phyloP scores from a whole-genome alignment of 2,888 invertebrate genomes.

The Drosophila putrida region DNA sequence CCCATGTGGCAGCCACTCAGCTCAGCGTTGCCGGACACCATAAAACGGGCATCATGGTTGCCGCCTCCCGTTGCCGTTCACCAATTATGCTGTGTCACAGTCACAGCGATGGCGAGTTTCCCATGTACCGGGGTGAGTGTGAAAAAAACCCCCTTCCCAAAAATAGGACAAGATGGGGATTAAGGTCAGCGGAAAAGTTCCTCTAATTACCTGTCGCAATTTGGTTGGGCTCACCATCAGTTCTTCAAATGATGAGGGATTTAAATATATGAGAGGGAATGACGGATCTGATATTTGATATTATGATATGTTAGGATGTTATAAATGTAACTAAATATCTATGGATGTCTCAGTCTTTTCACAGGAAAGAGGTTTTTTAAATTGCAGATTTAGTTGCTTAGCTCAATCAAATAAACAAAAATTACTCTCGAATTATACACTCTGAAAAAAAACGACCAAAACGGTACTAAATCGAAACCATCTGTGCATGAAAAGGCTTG shows the following conservation, averaged over 20 bases:
- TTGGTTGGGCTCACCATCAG: neutral
- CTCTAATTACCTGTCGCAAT: conserved; percentile 23
- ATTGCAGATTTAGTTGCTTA: neutral
- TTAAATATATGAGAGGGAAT: neutral
- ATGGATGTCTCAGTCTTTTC: neutral
- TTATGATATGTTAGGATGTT: neutral
- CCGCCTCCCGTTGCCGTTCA: conserved; percentile 88
- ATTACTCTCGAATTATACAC: no score
- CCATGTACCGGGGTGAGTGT: conserved; percentile 91
- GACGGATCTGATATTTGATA: neutral
- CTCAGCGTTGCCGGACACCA: conserved; percentile 69
- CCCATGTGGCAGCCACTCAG: conserved; percentile 36
- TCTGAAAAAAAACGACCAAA: no score
- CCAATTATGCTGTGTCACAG: conserved; percentile 94
- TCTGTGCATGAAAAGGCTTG: no score
- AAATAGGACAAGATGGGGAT: neutral
- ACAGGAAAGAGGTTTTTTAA: neutral
- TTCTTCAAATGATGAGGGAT: neutral
- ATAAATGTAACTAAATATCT: neutral
- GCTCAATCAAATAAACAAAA: no score
- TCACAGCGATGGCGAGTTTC: conserved; percentile 94
- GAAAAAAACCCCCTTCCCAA: neutral
- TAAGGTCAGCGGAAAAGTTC: conserved; percentile 3
- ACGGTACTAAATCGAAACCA: no score
- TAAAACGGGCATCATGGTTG: conserved; percentile 73